Evolutionary conservation across 2,797 vertebrate species (phyloP).

Genomic region (Tragelaphus oryx): DNA sequence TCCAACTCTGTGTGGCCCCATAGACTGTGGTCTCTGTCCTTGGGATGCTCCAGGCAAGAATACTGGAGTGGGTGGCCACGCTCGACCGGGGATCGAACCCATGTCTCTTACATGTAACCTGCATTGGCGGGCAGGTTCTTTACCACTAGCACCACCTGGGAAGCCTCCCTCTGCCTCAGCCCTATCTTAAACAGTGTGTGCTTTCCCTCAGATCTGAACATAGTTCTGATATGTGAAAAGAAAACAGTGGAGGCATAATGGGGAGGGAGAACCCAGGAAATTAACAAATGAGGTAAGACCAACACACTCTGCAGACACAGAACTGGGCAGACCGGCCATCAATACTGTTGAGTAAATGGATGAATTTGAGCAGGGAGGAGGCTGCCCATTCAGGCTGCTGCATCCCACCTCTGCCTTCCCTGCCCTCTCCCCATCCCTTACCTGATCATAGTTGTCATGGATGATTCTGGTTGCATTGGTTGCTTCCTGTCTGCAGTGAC

Average conservation of each 20-base stretch:
- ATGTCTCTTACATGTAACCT: background rate
- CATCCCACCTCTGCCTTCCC: background rate
- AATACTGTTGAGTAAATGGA: background rate
- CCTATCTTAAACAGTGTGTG: background rate
- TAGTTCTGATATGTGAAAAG: background rate
- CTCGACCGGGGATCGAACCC: accelerated
- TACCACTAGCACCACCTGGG: background rate
- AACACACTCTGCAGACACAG: background rate
- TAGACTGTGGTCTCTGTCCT: background rate
- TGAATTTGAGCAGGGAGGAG: background rate
- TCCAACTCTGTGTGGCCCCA: background rate
- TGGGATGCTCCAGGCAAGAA: background rate
- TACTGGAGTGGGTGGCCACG: background rate
- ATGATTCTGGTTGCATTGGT: conserved; percentile 45
- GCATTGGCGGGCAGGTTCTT: background rate
- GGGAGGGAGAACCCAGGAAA: background rate
- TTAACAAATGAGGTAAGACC: background rate
- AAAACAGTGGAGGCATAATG: background rate
- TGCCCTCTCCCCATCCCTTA: background rate
- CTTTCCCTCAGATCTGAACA: background rate
- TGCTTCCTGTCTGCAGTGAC: conserved; percentile 56
- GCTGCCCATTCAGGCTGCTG: background rate
- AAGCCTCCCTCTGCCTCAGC: background rate
- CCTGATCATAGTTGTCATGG: conserved; percentile 60
- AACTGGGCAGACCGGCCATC: background rate